These are phyloP conservation scores for Argynnis bischoffii DNA, from an alignment of 2,888 invertebrate genomes.

Conservation along the genomic window DNA sequence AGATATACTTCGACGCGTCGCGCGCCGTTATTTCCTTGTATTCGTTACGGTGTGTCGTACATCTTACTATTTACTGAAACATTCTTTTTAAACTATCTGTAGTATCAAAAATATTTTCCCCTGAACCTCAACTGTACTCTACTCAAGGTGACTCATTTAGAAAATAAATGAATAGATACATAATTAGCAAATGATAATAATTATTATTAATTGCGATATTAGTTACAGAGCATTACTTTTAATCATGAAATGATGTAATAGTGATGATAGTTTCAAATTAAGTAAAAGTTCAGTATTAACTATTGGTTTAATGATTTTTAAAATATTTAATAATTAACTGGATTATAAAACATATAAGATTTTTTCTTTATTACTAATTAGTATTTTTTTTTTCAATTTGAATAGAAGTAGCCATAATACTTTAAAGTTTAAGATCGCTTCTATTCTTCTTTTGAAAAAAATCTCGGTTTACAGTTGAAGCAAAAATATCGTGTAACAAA, in stretches of 20 bases:
- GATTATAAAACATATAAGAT: no score
- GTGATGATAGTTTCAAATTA: no score
- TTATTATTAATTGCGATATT: constrained; percentile 18
- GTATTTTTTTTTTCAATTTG: no score
- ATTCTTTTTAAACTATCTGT: background rate
- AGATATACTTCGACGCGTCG: constrained; percentile 42
- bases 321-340: no score
- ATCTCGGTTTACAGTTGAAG: no score
- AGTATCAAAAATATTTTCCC: background rate
- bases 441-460: no score
- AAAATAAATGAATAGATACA: background rate
- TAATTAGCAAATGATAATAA: constrained; percentile 19
- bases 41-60: constrained; percentile 38
- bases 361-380: no score
- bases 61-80: constrained; percentile 25
- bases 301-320: background rate
- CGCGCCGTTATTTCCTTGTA: constrained; percentile 58
- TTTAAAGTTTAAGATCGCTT: no score
- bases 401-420: no score
- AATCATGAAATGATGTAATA: background rate
- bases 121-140: no score
- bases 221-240: constrained; percentile 6
- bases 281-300: no score
- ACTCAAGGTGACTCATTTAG: background rate
- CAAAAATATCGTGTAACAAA: no score